Evolutionary conservation across 1,140 invertebrate genomes (phyloP).

Genomic region (Diorhabda elongata): DNA sequence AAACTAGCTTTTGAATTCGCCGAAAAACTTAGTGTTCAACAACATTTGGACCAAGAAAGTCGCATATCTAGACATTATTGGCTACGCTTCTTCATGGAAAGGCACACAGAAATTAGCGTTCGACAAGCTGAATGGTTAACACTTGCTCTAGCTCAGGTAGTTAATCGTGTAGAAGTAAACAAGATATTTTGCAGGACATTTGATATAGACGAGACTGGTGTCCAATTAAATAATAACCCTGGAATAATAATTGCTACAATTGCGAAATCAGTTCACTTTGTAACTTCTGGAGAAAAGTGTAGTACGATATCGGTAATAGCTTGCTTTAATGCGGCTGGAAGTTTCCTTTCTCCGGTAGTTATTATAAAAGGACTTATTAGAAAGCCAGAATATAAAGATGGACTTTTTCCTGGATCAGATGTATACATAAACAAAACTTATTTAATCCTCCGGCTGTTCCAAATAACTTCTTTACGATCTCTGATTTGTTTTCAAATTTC

Average conservation of each 20-base stretch:
- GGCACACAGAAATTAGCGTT: not conserved
- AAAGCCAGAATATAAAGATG: constrained; percentile 43
- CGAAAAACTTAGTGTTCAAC: constrained; percentile 8
- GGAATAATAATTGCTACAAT: constrained; percentile 28
- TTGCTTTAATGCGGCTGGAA: constrained; percentile 37
- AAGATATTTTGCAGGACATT: not conserved
- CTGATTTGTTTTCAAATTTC: constrained; percentile 22
- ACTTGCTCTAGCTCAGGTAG: not conserved
- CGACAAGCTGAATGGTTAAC: not conserved
- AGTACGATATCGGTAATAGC: constrained; percentile 35
- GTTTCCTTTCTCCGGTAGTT: constrained; percentile 38
- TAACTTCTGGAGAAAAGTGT: constrained; percentile 33
- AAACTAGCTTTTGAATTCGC: constrained; percentile 9
- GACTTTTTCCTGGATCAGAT: constrained; percentile 38
- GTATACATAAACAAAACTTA: constrained; percentile 44
- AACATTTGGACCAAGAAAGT: constrained; percentile 9
- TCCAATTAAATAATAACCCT: not conserved
- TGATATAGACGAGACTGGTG: not conserved
- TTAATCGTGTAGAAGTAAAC: not conserved
- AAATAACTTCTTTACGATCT: constrained; percentile 38
- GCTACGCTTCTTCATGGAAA: too few species aligned
- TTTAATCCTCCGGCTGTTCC: constrained; percentile 43
- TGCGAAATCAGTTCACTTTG: constrained; percentile 34
- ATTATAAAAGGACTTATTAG: constrained; percentile 42
- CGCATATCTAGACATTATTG: constrained; percentile 7